phyloP scores from a whole-genome alignment of 1,140 invertebrate genomes.

The Drosophila lacertosa region DNA sequence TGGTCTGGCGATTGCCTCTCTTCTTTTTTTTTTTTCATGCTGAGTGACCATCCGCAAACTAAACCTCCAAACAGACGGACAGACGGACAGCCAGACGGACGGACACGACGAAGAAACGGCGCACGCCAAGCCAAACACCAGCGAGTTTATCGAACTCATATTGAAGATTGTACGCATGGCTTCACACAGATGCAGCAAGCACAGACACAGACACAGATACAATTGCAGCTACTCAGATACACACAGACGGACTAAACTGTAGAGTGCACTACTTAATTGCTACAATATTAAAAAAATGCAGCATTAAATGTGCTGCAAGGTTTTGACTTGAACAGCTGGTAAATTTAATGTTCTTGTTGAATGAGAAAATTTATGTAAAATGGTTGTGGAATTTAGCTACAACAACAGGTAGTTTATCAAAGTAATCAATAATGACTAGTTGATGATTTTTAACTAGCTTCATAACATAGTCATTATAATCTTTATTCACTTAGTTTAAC shows the following conservation, averaged over 20 bases:
- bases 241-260: constrained; percentile 20
- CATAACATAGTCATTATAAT: no score
- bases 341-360: constrained; percentile 5
- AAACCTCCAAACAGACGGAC: constrained; percentile 31
- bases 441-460: no score
- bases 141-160: constrained; percentile 81
- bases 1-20: constrained; percentile 28
- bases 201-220: constrained; percentile 6
- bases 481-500: no score
- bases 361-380: not conserved
- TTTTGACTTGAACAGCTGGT: constrained; percentile 5
- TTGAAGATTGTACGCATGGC: constrained; percentile 82
- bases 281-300: constrained; percentile 41
- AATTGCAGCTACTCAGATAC: constrained; percentile 15
- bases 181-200: constrained; percentile 54
- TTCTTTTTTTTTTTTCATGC: no score
- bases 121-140: constrained; percentile 77
- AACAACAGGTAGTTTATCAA: no score
- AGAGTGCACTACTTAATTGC: constrained; percentile 50
- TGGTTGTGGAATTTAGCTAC: not conserved
- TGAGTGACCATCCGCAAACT: constrained; percentile 66
- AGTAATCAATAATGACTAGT: no score
- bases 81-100: constrained; percentile 27
- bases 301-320: constrained; percentile 17
- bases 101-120: constrained; percentile 56